Base-by-base conservation (phyloP, 2,888 invertebrate genomes). In the Andrena minutula region DNA sequence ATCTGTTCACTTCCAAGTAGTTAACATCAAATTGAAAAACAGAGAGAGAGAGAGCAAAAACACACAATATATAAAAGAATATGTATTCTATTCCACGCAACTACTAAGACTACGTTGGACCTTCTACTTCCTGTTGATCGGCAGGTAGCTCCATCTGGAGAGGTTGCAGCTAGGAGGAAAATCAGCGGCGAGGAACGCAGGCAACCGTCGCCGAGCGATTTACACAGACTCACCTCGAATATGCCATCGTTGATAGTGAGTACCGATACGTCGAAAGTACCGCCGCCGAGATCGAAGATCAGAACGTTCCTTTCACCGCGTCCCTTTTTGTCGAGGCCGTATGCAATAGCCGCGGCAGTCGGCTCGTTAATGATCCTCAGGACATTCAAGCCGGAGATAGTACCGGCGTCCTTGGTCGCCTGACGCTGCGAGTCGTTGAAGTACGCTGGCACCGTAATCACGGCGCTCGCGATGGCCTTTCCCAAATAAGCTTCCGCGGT, bases 181-280 rank as follows among this genome's bases (percentile, higher is more conserved):
- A 60, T 65, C 28, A 64, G 16, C 20, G 47, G 23, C 20, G n/a
- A 6, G 65, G 66, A 66, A 60, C 47, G 66, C 30, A 30, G 35
- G 61, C 7, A 28, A 41, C 2, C 4, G 63, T 65, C 47, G 35
- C n/a, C 28, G n/a, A 28, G 60, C 12, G 60, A 65, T 72, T 72
- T 64, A 64, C 75, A 51, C 41, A 41, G 32, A 23, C 74, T 85
- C 58, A 86, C 95, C 90, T 96, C 95, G 92, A 96, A 96, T 88
- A 95, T 91, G 1, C 98, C 96, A 94, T 98, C 98, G 89, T 98
- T 97, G 92, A 99, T 98, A 86, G 97, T 96, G 41, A 99, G 95
- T 85, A 98, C 96, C 35, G 98, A 98, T 8, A 99, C 98, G 95
- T 99, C 98, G 92, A 99, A 99, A 49, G 98, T 98, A 41, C 98